phyloP scores from a whole-genome alignment of 92 coral and sea anemone genomes.

The Actinostola sp. region DNA sequence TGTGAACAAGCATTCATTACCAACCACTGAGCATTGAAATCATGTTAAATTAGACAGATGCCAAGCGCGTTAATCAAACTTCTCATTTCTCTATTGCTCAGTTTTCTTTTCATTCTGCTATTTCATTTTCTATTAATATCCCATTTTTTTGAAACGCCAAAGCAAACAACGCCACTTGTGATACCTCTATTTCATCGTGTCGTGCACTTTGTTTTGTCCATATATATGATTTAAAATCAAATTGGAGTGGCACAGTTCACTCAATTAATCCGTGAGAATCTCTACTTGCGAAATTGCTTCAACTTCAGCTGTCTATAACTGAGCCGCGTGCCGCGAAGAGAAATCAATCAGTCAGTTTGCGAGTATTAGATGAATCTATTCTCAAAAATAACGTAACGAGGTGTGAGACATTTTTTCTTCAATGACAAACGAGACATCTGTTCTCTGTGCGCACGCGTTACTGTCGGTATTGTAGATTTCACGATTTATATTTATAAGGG shows the following conservation, averaged over 20 bases:
- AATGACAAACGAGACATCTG: neutral
- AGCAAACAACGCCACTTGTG: no score
- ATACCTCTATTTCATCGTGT: neutral
- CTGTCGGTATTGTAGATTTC: neutral
- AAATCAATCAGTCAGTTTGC: neutral
- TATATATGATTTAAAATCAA: neutral
- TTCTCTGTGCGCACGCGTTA: neutral
- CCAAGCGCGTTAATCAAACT: no score
- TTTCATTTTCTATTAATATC: no score
- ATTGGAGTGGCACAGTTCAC: neutral
- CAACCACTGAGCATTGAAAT: neutral
- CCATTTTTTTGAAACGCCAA: no score
- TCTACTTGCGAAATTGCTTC: neutral
- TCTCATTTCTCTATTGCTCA: no score
- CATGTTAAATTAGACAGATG: constrained; percentile 1
- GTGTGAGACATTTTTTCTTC: neutral
- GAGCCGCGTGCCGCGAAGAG: neutral
- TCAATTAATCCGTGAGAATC: neutral
- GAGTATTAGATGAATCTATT: no score
- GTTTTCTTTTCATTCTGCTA: no score
- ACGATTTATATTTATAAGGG: no score
- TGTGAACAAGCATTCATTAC: no score
- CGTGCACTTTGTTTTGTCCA: neutral
- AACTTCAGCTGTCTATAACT: neutral
- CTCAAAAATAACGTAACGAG: no score